A percentile compares a stretch with the other conserved stretches of the same genome.
Evolutionary conservation across 37 sponge, comb jelly and placozoan genomes (phyloP).

Genomic region (Geodia barretti): DNA sequence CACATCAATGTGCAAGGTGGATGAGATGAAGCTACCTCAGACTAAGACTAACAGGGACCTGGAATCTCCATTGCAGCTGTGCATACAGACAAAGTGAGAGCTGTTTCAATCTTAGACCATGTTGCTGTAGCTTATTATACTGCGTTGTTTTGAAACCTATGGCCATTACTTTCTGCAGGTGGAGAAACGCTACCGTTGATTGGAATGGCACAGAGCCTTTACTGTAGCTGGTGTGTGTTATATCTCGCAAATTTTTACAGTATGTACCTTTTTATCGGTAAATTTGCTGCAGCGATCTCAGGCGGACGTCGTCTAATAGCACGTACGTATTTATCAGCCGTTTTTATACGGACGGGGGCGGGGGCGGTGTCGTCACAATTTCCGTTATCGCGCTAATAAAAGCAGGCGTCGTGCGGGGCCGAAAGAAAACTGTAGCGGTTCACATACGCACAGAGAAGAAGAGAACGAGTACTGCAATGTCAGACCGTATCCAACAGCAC

Average conservation of each 20-base stretch:
- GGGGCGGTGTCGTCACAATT: no score
- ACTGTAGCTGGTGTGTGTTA: conserved; percentile 20
- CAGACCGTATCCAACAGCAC: neutral
- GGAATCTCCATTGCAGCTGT: conserved; percentile 78
- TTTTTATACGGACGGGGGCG: no score
- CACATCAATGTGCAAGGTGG: no score
- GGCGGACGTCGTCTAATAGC: no score
- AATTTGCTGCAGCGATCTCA: neutral
- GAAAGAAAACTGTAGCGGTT: neutral
- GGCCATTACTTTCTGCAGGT: conserved; percentile 29
- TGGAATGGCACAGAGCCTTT: conserved; percentile 92
- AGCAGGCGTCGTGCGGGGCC: neutral
- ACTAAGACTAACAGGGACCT: conserved; percentile 33
- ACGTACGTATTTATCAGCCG: neutral
- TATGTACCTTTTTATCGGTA: neutral
- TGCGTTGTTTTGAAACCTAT: neutral
- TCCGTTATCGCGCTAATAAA: no score
- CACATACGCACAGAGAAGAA: neutral
- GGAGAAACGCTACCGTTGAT: conserved; percentile 66
- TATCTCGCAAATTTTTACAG: neutral
- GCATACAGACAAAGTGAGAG: conserved; percentile 75
- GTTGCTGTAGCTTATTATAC: neutral
- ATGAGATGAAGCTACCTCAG: no score
- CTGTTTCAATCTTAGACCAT: neutral
- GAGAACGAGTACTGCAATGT: no score